Base-by-base conservation (phyloP, 2,888 invertebrate genomes). In the Dicyrtoma fusca region DNA sequence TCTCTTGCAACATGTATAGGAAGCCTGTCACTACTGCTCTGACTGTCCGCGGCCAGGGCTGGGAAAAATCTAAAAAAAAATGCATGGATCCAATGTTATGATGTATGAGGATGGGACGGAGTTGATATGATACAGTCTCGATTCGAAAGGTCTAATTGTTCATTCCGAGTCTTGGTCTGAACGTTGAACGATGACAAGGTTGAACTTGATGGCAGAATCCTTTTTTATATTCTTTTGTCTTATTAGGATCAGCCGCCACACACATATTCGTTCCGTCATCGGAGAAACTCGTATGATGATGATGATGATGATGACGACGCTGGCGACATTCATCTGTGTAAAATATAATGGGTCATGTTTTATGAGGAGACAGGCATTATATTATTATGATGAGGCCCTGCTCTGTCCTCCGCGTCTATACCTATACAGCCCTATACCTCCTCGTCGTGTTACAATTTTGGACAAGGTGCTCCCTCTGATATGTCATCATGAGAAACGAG, bases 181-280 rank as follows among this genome's bases (percentile, higher is more conserved):
- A 5, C 19, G 42, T 17, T n/a, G 19, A 62, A 74, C 45, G 75
- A 75, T 73, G 75, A 75, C 73, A 75, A 71, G 73, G 66, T 73
- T 75, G 21, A 64, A 59, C 55, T 65, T 65, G 42, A 63, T 75
- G 70, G 68, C 47, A 71, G 71, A 75, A 70, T 62, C 51, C 55
- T 51, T 59, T 66, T 68, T 72, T 69, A 42, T 61, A 63, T 74
- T 71, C 71, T 70, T 69, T 45, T 68, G 64, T 51, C 72, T 68
- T 72, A 70, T 72, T 62, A 55, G 65, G 51, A 53, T 62, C 34
- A 70, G 61, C 70, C 57, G 72, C 74, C 74, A 72, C 72, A 75
- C 69, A 70, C 70, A 71, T 23, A 47, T 57, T 26, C 47, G 21
- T 47, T 44, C 63, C 63, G 63, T 63, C 59, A 65, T 65, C 26